Evolutionary conservation across 2,113 vertebrate genomes (phyloP), one percentile per base, ranked within the genome.

Genomic region (Ciconia boyciana): DNA sequence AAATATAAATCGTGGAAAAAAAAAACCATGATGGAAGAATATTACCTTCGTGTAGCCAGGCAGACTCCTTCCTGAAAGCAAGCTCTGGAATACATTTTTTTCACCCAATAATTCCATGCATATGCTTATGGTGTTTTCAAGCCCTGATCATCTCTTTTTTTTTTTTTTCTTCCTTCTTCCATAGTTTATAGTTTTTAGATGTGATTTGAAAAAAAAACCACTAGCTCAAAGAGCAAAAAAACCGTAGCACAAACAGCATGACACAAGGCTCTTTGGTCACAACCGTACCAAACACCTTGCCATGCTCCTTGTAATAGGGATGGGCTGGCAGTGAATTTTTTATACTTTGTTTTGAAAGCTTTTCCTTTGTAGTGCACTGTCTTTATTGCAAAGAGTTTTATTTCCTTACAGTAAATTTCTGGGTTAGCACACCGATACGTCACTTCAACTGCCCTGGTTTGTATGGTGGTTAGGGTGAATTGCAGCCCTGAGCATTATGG

Each of bases 401-500:
- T 72, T 64, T 97, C 41, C 41, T 61, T 44, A 24, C 26, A 31
- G 44, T 4, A 20, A 6, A 16, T 57, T 26, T 44, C 21, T 77
- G 44, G 17, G 3, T 68, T 76, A 55, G 15, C 18, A 20, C 31
- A 13, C 4, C 1, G 6, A 7, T 13, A 2, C 0, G 3, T 9
- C 18, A 13, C 19, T 71, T 21, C 9, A n/a, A 0, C 8, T 84
- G 19, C 26, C 6, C 36, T 48, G 36, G 16, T 62, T 76, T 86
- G 13, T 51, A 7, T 21, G 44, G 31, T n/a, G 22, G 8, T 19
- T 13, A 10, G 16, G 16, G 29, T 32, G 61, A 34, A 18, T 34
- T 29, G 8, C 5, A 43, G 49, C 79, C 36, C 52, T 58, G 57
- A 43, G 17, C 10, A 0, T 41, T 52, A 5, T 5, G 19, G 55